Conservation (phyloP, 2,113 vertebrate species). For the Nicator chloris region DNA sequence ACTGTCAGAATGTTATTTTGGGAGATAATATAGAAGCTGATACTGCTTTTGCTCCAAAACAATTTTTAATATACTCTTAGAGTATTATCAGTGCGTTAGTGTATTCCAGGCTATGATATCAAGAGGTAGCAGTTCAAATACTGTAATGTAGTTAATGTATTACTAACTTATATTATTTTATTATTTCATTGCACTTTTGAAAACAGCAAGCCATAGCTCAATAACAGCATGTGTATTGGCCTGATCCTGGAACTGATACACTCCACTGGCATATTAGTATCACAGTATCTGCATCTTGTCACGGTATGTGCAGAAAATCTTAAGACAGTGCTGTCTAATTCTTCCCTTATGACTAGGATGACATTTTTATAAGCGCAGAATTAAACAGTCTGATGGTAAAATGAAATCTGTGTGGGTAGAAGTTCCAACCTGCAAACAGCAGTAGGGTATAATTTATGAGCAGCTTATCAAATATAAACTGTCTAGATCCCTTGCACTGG, state of each 20-base stretch:
- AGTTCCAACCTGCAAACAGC: slow-evolving; percentile 57
- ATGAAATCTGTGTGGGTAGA: slow-evolving; percentile 62
- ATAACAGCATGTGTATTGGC: neutral
- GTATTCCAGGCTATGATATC: neutral
- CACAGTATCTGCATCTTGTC: slow-evolving; percentile 5
- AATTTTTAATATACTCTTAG: neutral
- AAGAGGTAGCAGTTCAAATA: neutral
- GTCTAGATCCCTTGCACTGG: neutral
- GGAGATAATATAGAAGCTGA: neutral
- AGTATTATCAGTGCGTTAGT: neutral
- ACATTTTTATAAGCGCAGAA: slow-evolving; percentile 53
- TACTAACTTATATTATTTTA: neutral
- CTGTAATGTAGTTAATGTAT: slow-evolving; percentile 8
- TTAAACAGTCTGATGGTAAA: slow-evolving; percentile 62
- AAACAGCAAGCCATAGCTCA: neutral
- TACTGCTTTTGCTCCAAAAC: neutral
- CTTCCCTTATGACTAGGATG: slow-evolving; percentile 52
- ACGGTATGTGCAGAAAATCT: slow-evolving; percentile 18
- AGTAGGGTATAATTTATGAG: slow-evolving; percentile 49
- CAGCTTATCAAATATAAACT: slow-evolving; percentile 26
- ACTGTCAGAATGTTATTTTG: neutral
- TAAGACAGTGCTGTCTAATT: slow-evolving; percentile 15
- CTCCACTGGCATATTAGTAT: neutral
- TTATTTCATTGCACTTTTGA: neutral
- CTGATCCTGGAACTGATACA: neutral